Base-by-base conservation (phyloP, 1,140 invertebrate species). In the Diprion similis region DNA sequence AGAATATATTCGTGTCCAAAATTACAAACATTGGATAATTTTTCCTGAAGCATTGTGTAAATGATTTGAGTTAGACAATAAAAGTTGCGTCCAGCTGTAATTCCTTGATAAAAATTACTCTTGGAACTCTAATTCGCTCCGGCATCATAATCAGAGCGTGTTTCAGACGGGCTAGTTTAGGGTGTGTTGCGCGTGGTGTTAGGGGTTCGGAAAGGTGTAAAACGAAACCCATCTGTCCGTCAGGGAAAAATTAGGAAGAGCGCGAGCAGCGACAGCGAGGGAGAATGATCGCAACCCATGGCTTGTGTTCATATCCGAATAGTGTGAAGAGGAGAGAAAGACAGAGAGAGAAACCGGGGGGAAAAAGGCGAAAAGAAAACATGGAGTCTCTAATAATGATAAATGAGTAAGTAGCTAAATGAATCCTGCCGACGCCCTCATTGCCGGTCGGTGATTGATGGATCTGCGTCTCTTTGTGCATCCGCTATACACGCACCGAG, bases 321-420 rank as follows among this genome's bases (percentile, higher is more conserved):
- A 6, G 24, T 37, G 24, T 37, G 24, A 37, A 37, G 24, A 1
- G 24, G 24, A 6, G 6, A 37, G 24, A 37, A 6, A 37, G 24
- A 73, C 45, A 45, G 59, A 47, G 18, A 65, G 13, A 65, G 51
- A 59, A 68, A 46, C 15, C 46, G 19, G 72, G 66, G 71, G 69
- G 47, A 73, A 48, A 73, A 24, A 45, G 51, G 69, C 45, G 66
- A 71, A 59, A 13, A 59, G 69, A 69, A 59, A 75, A 75, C 66
- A 68, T 47, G 70, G 51, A 45, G 66, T 68, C 73, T 79, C 78
- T 85, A 87, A 87, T 87, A 82, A 83, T 88, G 87, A 88, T 87
- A 81, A 84, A 88, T 87, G 86, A 83, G 82, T 85, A 83, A 86
- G 81, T 85, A 83, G 84, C 82, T 79, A 80, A 85, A 86, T 85